These are phyloP conservation scores for Sterrhoptilus dennistouni DNA, from an alignment of 2,113 vertebrate species.

Conservation along the genomic window DNA sequence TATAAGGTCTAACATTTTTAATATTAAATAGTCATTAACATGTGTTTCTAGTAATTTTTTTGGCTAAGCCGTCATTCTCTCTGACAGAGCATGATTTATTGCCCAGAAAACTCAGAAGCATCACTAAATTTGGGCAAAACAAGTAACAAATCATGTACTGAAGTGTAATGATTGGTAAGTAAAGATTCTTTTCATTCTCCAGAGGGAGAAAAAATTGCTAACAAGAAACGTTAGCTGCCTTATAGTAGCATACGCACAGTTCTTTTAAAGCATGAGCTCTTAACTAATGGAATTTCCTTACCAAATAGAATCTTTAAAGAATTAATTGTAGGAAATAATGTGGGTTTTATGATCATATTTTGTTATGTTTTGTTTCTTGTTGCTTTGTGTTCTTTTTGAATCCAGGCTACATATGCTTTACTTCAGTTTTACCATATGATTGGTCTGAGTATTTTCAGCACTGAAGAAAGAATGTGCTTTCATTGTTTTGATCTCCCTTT, in stretches of 20 bases:
- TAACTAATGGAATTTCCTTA: not conserved
- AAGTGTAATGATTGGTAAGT: not conserved
- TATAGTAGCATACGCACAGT: not conserved
- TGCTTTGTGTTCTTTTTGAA: not conserved
- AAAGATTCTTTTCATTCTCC: not conserved
- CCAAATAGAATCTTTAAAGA: not conserved
- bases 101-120: not conserved
- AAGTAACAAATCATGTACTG: not conserved
- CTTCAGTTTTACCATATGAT: not conserved
- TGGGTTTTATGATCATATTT: not conserved
- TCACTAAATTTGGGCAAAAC: not conserved
- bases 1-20: not conserved
- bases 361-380: not conserved
- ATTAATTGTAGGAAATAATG: not conserved
- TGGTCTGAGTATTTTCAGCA: not conserved
- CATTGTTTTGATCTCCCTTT: not conserved
- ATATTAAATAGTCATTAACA: not conserved
- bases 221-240: not conserved
- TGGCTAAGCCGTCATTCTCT: not conserved
- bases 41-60: not conserved
- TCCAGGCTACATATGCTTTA: not conserved
- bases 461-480: not conserved
- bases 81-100: not conserved
- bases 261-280: not conserved
- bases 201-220: not conserved